phyloP scores from a whole-genome alignment of 2,888 invertebrate genomes.

The Philhelius pedissequus region DNA sequence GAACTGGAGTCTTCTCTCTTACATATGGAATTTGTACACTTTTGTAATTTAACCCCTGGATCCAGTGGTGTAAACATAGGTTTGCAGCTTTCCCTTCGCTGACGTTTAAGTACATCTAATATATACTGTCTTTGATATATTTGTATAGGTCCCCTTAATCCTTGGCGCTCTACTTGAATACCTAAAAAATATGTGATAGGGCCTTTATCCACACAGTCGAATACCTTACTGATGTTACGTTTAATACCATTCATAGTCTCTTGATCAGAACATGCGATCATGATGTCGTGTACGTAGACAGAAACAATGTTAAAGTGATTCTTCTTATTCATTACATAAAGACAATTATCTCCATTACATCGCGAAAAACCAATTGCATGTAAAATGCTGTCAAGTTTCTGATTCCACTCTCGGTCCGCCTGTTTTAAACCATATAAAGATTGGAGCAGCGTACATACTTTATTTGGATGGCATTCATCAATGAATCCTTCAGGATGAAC shows the following conservation, averaged over 20 bases:
- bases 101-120: not conserved
- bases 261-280: conserved; percentile 26
- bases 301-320: conserved; percentile 25
- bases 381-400: not conserved
- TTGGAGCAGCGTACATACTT: conserved; percentile 52
- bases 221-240: not conserved
- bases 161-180: not conserved
- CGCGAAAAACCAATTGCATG: conserved; percentile 13
- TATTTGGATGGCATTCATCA: conserved; percentile 2
- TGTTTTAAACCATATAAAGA: conserved; percentile 66
- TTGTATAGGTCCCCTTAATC: conserved; percentile 18
- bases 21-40: not conserved
- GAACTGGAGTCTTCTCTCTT: conserved; percentile 24
- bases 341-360: conserved; percentile 27
- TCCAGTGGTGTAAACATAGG: not conserved
- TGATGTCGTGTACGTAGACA: conserved; percentile 54
- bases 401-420: conserved; percentile 51
- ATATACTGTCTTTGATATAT: not conserved
- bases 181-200: not conserved
- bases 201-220: not conserved
- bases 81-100: not conserved
- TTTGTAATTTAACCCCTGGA: not conserved
- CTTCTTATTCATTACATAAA: not conserved
- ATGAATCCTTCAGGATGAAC: too few species aligned
- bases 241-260: not conserved